These are phyloP conservation scores for Temnothorax nylanderi DNA, from an alignment of 1,140 invertebrate species.

Conservation along the genomic window DNA sequence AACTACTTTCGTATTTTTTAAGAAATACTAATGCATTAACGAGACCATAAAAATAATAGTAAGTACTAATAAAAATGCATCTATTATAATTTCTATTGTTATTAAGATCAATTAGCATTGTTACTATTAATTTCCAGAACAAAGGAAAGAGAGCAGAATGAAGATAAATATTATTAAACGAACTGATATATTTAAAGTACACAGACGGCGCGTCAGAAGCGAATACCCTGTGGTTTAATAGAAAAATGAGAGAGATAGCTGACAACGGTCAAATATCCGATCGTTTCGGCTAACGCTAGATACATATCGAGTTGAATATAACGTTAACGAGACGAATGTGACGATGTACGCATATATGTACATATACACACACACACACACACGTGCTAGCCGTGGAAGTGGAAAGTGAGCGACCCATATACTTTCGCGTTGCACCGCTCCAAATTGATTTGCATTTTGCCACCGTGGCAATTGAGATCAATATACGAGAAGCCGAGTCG, in stretches of 20 bases:
- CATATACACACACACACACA: neutral
- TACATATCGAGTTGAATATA: conserved; percentile 69
- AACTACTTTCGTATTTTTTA: neutral
- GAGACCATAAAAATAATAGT: conserved; percentile 8
- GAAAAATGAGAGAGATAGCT: conserved; percentile 41
- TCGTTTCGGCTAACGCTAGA: conserved; percentile 65
- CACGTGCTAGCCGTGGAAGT: conserved; percentile 23
- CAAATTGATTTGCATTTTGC: conserved; percentile 59
- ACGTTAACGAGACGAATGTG: conserved; percentile 71
- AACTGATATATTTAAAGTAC: conserved; percentile 1
- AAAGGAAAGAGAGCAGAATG: neutral
- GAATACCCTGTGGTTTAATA: conserved; percentile 30
- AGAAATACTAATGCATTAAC: neutral
- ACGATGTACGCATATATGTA: conserved; percentile 43
- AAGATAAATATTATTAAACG: conserved; percentile 13
- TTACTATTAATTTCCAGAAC: neutral
- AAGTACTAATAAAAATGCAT: neutral
- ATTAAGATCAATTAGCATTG: neutral
- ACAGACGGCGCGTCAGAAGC: neutral
- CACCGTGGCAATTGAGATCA: conserved; percentile 52
- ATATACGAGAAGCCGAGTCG: conserved; percentile 43
- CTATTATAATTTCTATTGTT: neutral
- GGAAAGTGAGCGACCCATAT: conserved; percentile 53
- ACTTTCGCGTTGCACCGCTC: conserved; percentile 61
- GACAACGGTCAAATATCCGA: conserved; percentile 58